Evolutionary conservation across 2,888 invertebrate species (phyloP).

Genomic region (Fragum sueziense): DNA sequence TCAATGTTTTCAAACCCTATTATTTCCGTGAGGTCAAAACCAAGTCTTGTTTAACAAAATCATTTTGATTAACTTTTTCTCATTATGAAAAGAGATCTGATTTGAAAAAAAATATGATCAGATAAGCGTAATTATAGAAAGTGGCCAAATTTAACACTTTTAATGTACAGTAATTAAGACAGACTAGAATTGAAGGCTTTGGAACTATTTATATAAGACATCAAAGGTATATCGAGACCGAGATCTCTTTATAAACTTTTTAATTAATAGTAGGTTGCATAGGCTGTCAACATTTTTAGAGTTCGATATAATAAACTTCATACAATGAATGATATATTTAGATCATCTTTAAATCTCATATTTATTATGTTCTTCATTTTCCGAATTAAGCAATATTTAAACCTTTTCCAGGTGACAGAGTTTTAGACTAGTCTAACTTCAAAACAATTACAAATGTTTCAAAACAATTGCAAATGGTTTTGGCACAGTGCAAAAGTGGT

Average conservation of each 20-base stretch:
- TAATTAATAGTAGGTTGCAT: slow-evolving; percentile 19
- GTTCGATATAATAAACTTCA: background rate
- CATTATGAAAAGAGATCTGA: too few relatives aligned
- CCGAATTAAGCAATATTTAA: too few relatives aligned
- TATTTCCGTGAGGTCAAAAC: too few relatives aligned
- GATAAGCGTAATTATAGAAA: slow-evolving; percentile 25
- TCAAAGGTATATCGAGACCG: slow-evolving; percentile 10
- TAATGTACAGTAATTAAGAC: slow-evolving; percentile 6
- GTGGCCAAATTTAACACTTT: slow-evolving; percentile 8
- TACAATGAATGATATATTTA: background rate
- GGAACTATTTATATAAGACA: slow-evolving; percentile 8
- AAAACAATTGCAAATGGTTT: too few relatives aligned
- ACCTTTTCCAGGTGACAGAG: background rate
- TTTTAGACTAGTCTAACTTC: background rate
- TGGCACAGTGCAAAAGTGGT: too few relatives aligned
- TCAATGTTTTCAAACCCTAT: too few relatives aligned
- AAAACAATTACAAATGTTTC: background rate
- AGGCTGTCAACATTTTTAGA: slow-evolving; percentile 11
- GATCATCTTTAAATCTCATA: too few relatives aligned
- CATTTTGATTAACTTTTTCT: too few relatives aligned
- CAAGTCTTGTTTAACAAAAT: too few relatives aligned
- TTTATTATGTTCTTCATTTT: too few relatives aligned
- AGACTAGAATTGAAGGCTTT: slow-evolving; percentile 9
- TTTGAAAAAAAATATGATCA: background rate
- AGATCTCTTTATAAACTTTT: slow-evolving; percentile 11